Percentiles rank a stretch among this genome's conserved stretches.
phyloP scores from a whole-genome alignment of 2,113 vertebrate genomes.

The Silurus glanis region DNA sequence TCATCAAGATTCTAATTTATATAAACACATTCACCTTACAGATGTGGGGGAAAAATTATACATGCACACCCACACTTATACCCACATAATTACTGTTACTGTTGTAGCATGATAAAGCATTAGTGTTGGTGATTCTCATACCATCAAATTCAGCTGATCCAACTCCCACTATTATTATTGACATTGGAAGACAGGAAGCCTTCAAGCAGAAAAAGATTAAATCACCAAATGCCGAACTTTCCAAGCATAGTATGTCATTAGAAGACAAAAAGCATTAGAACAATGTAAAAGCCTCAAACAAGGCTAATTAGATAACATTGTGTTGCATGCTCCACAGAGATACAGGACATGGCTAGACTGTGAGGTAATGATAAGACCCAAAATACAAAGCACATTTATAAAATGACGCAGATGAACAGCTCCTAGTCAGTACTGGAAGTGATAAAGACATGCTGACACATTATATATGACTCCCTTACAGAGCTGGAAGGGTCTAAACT shows the following conservation, averaged over 20 bases:
- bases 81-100: background rate
- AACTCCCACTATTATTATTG: slow-evolving; percentile 96
- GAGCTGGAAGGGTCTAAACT: slow-evolving; percentile 1
- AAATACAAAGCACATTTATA: slow-evolving; percentile 29
- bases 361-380: slow-evolving; percentile 7
- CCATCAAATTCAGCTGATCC: slow-evolving; percentile 96
- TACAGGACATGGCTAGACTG: slow-evolving; percentile 14
- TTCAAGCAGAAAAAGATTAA: slow-evolving; percentile 62
- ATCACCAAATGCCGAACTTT: slow-evolving; percentile 12
- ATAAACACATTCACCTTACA: background rate
- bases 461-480: slow-evolving; percentile 36
- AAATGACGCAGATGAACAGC: background rate
- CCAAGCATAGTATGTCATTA: background rate
- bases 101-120: background rate
- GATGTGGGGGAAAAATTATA: background rate
- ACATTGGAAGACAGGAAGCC: slow-evolving; percentile 95
- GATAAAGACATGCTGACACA: slow-evolving; percentile 25
- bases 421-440: background rate
- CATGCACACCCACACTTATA: slow-evolving; percentile 1
- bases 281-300: background rate
- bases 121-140: slow-evolving; percentile 65
- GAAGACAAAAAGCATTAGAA: background rate
- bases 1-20: background rate
- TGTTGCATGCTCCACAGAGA: background rate
- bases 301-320: background rate